Evolutionary conservation across 64 coral and sea anemone species (phyloP), one percentile per base, ranked within the genome.

Genomic region (Catalaphyllia jardinei): DNA sequence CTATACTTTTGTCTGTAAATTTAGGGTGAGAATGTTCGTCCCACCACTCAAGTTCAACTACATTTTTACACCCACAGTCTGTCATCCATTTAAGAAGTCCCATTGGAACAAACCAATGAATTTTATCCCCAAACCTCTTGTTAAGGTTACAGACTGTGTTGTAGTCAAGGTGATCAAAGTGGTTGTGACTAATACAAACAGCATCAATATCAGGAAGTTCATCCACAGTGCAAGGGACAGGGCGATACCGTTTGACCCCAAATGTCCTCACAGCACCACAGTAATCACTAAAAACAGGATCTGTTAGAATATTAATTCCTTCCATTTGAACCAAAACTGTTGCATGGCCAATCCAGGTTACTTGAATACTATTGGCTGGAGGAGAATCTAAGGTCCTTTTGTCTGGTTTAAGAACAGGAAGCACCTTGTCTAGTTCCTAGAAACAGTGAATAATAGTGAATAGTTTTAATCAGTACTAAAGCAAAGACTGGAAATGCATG

Each of bases 321-420:
- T 93, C 91, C 94, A 96, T 96, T 86, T 96, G 94, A 29, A 96
- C 91, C 29, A 96, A 55, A 22, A 92, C 90, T 25, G 94, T 96
- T 54, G 94, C 94, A 93, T 96, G 94, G 61, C 94, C 94, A 74
- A 96, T 93, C 94, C 94, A 96, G 1, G 94, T 96, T 17, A 93
- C 87, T 73, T 96, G 94, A 52, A 96, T 81, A 3, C 18, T 31
- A 75, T 93, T 79, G 2, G 33, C 31, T 18, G 80, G 73, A 35
- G 87, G 87, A n/a, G 49, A 79, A 6, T 89, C 50, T n/a, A 96
- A 85, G 29, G 52, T 55, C 31, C 71, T 50, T 20, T 29, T 67
- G 25, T 89, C 57, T 67, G 90, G 79, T 65, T 74, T 73, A 9
- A 93, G 6, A 62, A 96, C 79, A 57, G 94, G 94, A 18, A 96